Evolutionary conservation across 2,797 vertebrate species (phyloP).

Genomic region (Austrolebias charrua): DNA sequence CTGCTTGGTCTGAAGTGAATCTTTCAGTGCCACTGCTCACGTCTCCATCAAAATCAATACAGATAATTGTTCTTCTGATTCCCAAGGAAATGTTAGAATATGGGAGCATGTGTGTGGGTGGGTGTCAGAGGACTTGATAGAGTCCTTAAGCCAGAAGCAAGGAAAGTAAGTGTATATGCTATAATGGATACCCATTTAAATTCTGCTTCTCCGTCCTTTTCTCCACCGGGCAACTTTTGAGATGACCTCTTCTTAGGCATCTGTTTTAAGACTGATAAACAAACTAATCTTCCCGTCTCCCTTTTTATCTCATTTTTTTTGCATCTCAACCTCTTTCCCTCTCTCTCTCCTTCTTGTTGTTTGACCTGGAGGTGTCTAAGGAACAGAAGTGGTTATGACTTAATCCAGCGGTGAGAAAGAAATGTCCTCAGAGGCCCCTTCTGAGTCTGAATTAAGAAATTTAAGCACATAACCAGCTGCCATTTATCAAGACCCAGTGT

Average conservation of each 20-base stretch:
- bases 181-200: slow-evolving; percentile 62
- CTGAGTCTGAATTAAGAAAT: slow-evolving; percentile 41
- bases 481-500: slow-evolving; percentile 37
- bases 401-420: slow-evolving; percentile 24
- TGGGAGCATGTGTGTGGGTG: slow-evolving; percentile 22
- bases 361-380: slow-evolving; percentile 44
- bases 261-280: slow-evolving; percentile 52
- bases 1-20: slow-evolving; percentile 54
- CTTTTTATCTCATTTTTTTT: slow-evolving; percentile 22
- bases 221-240: slow-evolving; percentile 26
- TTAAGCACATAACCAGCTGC: slow-evolving; percentile 41
- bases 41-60: slow-evolving; percentile 73
- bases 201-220: slow-evolving; percentile 17
- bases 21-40: slow-evolving; percentile 51
- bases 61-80: slow-evolving; percentile 56
- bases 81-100: slow-evolving; percentile 52
- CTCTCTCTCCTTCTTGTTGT: slow-evolving; percentile 24
- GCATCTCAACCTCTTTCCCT: slow-evolving; percentile 14
- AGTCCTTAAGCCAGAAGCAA: slow-evolving; percentile 49
- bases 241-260: slow-evolving; percentile 52
- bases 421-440: slow-evolving; percentile 31
- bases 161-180: slow-evolving; percentile 51
- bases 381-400: slow-evolving; percentile 32
- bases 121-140: slow-evolving; percentile 38
- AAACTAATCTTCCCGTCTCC: slow-evolving; percentile 47